A percentile compares a stretch with the other conserved stretches of the same genome.
Conservation (phyloP, 1,140 invertebrate genomes). For the Aphelenchoides fujianensis region DNA sequence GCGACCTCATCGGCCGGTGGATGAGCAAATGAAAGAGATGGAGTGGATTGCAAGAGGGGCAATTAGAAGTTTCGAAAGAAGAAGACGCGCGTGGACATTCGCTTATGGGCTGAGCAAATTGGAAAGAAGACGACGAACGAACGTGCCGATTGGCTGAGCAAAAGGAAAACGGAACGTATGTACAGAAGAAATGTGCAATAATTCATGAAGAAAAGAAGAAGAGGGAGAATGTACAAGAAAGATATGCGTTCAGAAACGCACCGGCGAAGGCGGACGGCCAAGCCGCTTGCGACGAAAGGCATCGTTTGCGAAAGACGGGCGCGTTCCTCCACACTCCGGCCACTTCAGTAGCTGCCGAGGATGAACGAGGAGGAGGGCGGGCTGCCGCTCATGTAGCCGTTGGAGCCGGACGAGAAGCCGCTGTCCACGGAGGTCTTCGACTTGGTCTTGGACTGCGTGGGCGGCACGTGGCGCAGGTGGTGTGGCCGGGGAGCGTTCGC, state of each 20-base stretch:
- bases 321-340: background rate
- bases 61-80: background rate
- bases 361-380: slow-evolving; percentile 38
- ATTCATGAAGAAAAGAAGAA: background rate
- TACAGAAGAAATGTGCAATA: background rate
- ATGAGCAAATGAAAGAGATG: background rate
- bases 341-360: slow-evolving; percentile 34
- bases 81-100: background rate
- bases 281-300: background rate
- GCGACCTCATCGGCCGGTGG: too few relatives aligned
- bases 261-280: background rate
- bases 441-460: background rate
- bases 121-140: too few relatives aligned
- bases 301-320: background rate
- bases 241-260: background rate
- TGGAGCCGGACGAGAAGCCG: slow-evolving; percentile 45
- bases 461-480: background rate
- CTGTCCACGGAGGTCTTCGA: slow-evolving; percentile 33
- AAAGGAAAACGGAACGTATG: too few relatives aligned
- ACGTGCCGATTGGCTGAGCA: too few relatives aligned
- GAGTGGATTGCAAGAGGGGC: background rate
- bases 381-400: slow-evolving; percentile 20
- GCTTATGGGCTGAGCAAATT: background rate
- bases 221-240: too few relatives aligned
- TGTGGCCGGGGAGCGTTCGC: background rate